phyloP scores from a whole-genome alignment of 1,140 invertebrate species.

The Microplitis mediator region DNA sequence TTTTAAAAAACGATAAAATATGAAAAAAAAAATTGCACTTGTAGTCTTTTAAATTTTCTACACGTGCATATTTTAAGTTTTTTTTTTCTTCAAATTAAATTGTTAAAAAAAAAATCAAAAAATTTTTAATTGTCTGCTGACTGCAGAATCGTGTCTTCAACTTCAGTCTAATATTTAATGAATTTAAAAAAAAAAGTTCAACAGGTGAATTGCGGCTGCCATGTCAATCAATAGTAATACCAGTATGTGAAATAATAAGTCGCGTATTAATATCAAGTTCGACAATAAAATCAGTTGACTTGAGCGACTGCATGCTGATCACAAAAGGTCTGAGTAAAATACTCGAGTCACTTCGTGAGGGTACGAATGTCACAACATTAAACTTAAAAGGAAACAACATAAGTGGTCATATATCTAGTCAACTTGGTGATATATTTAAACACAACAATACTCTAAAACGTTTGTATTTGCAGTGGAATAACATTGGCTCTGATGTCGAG shows the following conservation, averaged over 20 bases:
- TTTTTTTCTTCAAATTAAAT: no score
- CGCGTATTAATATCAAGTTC: conserved; percentile 50
- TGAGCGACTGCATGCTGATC: conserved; percentile 55
- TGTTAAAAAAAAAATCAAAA: not conserved
- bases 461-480: conserved; percentile 57
- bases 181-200: conserved; percentile 10
- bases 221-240: conserved; percentile 47
- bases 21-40: no score
- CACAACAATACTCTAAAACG: conserved; percentile 50
- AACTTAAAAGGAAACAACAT: conserved; percentile 60
- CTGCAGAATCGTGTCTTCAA: no score
- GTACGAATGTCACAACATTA: conserved; percentile 46
- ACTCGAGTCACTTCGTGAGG: conserved; percentile 49
- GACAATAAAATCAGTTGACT: conserved; percentile 43
- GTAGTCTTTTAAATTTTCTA: no score
- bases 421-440: conserved; percentile 50
- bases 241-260: conserved; percentile 49
- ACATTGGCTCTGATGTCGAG: conserved; percentile 47
- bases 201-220: conserved; percentile 45
- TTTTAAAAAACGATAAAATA: no score
- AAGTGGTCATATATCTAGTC: conserved; percentile 42
- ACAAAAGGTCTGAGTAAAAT: conserved; percentile 45
- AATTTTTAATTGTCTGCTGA: no score
- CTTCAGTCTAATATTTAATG: not conserved
- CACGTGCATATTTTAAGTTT: no score